These are phyloP conservation scores for Siderastrea siderea DNA, from an alignment of 92 coral and sea anemone genomes.

Conservation along the genomic window DNA sequence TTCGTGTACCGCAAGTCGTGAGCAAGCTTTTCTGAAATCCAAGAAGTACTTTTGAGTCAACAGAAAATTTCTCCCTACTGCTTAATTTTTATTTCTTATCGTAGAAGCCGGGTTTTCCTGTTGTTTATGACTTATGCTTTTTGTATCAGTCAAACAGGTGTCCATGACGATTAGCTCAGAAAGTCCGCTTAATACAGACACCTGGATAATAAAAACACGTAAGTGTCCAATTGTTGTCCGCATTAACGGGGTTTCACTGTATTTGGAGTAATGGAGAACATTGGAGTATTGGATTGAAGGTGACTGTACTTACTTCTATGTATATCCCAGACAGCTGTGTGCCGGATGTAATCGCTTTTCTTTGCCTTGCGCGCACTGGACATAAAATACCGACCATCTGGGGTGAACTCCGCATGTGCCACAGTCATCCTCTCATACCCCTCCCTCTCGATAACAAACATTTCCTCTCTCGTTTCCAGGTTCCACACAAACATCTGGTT, in stretches of 20 bases:
- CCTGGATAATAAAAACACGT: no score
- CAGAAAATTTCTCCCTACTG: not conserved
- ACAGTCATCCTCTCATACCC: constrained; percentile 54
- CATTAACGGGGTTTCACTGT: no score
- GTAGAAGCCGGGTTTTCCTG: no score
- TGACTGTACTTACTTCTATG: constrained; percentile 63
- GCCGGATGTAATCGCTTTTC: constrained; percentile 63
- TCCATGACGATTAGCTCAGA: no score
- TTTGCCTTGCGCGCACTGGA: constrained; percentile 52
- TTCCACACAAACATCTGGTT: constrained; percentile 79
- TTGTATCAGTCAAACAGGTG: no score
- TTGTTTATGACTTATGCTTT: no score
- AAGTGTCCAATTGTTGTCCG: no score
- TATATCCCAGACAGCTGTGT: constrained; percentile 79
- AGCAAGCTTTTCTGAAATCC: constrained; percentile 61
- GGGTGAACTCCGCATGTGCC: constrained; percentile 78
- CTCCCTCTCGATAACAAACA: constrained; percentile 69
- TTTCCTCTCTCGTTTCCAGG: constrained; percentile 69
- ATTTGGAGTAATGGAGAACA: no score
- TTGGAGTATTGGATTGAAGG: not conserved
- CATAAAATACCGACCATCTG: constrained; percentile 75
- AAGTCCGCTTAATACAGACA: no score
- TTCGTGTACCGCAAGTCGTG: constrained; percentile 77
- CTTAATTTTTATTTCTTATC: not conserved
- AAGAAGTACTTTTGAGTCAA: not conserved